Percentiles rank a stretch among this genome's conserved stretches.
Evolutionary conservation across 2,888 invertebrate species (phyloP).

Genomic region (Operophtera brumata): DNA sequence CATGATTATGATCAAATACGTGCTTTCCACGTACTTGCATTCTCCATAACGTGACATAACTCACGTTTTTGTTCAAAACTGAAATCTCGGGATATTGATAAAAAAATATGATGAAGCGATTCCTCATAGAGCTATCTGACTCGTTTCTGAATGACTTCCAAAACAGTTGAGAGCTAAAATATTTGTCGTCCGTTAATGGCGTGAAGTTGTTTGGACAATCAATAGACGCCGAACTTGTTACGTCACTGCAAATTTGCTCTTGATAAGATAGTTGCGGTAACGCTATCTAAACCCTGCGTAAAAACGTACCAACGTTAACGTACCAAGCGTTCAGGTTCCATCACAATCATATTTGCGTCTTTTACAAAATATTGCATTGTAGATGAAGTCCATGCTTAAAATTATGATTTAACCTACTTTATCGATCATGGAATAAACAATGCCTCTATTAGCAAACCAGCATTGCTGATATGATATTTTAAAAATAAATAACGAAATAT

Average conservation of each 20-base stretch:
- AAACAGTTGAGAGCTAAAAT: too few relatives aligned
- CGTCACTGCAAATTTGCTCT: slow-evolving; percentile 5
- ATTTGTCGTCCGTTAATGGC: not conserved
- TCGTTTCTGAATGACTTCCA: too few relatives aligned
- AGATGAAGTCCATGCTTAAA: too few relatives aligned
- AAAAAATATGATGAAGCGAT: not conserved
- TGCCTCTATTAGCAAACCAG: not conserved
- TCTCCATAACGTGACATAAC: slow-evolving; percentile 4
- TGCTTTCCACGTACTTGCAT: not conserved
- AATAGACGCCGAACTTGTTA: slow-evolving; percentile 4
- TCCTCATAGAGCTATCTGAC: not conserved
- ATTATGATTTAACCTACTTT: too few relatives aligned
- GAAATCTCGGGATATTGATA: too few relatives aligned
- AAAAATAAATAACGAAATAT: not conserved
- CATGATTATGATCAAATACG: not conserved
- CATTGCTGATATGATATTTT: not conserved
- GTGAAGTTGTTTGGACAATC: not conserved
- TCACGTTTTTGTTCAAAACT: not conserved
- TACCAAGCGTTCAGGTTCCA: too few relatives aligned
- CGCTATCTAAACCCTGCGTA: slow-evolving; percentile 1
- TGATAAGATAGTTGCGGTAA: slow-evolving; percentile 7
- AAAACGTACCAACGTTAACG: too few relatives aligned
- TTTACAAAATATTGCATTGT: not conserved
- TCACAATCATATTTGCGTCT: too few relatives aligned
- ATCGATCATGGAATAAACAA: not conserved